phyloP scores from a whole-genome alignment of 2,888 invertebrate species.

The Hypsopygia costalis region DNA sequence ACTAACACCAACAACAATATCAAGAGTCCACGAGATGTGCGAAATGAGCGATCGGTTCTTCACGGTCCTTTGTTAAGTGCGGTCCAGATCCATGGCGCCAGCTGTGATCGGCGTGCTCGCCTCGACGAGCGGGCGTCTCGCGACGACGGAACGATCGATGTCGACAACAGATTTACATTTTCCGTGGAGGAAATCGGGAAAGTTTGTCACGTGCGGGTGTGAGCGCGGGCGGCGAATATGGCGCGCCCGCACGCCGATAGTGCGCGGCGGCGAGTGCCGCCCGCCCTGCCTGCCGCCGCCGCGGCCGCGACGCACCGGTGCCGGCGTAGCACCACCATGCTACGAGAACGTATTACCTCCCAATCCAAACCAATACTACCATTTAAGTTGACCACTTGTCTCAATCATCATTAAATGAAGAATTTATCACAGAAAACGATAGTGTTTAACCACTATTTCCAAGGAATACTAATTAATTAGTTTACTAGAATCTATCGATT shows the following conservation, averaged over 20 bases:
- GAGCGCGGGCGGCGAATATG: constrained; percentile 59
- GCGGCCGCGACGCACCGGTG: constrained; percentile 27
- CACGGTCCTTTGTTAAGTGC: constrained; percentile 65
- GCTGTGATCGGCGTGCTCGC: constrained; percentile 67
- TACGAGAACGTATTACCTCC: constrained; percentile 23
- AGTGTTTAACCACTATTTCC: constrained; percentile 1
- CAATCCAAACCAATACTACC: constrained; percentile 31
- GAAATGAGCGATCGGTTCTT: constrained; percentile 37
- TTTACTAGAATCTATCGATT: constrained; percentile 23
- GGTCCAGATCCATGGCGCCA: constrained; percentile 69
- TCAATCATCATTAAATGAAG: constrained; percentile 25
- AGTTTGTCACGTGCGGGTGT: constrained; percentile 70
- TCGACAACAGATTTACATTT: constrained; percentile 77
- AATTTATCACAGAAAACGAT: no score
- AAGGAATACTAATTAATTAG: constrained; percentile 6
- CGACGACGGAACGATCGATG: constrained; percentile 69
- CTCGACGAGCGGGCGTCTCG: constrained; percentile 61
- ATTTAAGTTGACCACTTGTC: constrained; percentile 49
- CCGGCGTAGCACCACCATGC: constrained; percentile 25
- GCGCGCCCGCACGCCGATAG: constrained; percentile 77
- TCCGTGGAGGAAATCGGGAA: constrained; percentile 75
- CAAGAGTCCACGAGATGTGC: constrained; percentile 46
- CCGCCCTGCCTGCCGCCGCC: constrained; percentile 57
- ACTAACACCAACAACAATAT: constrained; percentile 56
- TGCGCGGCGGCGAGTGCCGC: constrained; percentile 77